Evolutionary conservation across 2,888 invertebrate species (phyloP), one percentile per base, ranked within the genome.

Genomic region (Mimumesa dahlbomi): DNA sequence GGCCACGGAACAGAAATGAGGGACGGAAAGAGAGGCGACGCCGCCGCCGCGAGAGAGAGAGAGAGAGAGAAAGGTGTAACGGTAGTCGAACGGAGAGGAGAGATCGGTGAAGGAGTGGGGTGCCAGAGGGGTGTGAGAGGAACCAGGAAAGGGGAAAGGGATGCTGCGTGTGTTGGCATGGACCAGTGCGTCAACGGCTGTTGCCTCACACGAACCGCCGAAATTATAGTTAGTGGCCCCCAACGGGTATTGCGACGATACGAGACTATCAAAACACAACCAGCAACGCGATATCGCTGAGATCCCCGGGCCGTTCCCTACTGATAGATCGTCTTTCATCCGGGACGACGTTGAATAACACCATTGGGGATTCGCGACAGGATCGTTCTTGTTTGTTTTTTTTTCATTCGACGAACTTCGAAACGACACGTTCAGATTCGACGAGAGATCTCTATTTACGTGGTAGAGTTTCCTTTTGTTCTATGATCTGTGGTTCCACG

Each of bases 161-260:
- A 87, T 87, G 86, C 86, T 85, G 88, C 87, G 88, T 89, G 89
- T 89, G 89, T 89, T 85, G 89, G 88, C 89, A 89, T 89, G 89
- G 89, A 88, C 89, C 89, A 89, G 89, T 89, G 89, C 89, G 89
- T 89, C 89, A 89, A 89, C 89, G 89, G 87, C 89, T 88, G 87
- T 89, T 88, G 89, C 89, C 89, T 88, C 87, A 86, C 82, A 89
- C 88, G 89, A 89, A 89, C 88, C 88, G 85, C 87, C 86, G 84
- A 89, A 89, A 89, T 88, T 87, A 87, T 87, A 85, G 85, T 88
- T 86, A 86, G 87, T 84, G 80, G 82, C 73, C 79, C 79, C 82
- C 78, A 81, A 64, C 80, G 84, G 84, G 77, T 81, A 75, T 79
- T 74, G 56, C 70, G 75, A 77, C n/a, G 77, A 78, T 75, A 77